phyloP scores from a whole-genome alignment of 2,888 invertebrate genomes.

The Melipona bicolor region DNA sequence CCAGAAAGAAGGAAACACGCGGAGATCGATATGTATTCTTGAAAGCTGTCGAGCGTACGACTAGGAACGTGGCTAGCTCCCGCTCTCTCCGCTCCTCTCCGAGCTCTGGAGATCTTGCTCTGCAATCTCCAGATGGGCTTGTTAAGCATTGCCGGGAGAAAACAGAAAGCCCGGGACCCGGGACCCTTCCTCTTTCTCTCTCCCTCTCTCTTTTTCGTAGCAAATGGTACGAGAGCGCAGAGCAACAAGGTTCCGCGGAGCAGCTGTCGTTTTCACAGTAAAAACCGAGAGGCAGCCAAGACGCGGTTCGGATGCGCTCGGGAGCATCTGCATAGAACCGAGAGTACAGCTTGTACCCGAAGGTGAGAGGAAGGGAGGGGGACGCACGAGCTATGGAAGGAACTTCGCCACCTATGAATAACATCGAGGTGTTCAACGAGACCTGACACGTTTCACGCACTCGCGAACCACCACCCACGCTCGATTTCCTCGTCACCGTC shows the following conservation, averaged over 20 bases:
- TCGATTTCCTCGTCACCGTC: constrained; percentile 1
- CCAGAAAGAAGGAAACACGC: neutral
- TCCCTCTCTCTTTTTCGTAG: constrained; percentile 1
- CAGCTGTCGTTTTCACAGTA: constrained; percentile 64
- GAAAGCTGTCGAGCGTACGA: constrained; percentile 26
- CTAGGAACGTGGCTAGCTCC: constrained; percentile 46
- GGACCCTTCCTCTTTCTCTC: no score
- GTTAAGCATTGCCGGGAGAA: constrained; percentile 53
- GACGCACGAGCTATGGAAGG: neutral
- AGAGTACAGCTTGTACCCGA: constrained; percentile 8
- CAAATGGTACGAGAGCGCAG: constrained; percentile 46
- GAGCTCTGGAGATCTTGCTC: neutral
- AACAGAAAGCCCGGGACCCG: constrained; percentile 42
- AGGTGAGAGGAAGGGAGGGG: no score
- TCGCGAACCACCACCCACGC: constrained; percentile 33
- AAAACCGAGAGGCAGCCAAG: constrained; percentile 51
- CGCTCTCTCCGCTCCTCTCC: neutral
- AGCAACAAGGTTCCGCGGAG: constrained; percentile 48
- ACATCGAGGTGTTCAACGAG: constrained; percentile 54
- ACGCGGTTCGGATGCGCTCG: neutral
- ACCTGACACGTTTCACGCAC: constrained; percentile 47
- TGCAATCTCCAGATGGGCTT: constrained; percentile 66
- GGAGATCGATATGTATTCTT: constrained; percentile 38
- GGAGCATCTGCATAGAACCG: constrained; percentile 32
- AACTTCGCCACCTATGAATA: constrained; percentile 63